These are phyloP conservation scores for Phaedon cochleariae DNA, from an alignment of 2,888 invertebrate genomes.

Conservation along the genomic window DNA sequence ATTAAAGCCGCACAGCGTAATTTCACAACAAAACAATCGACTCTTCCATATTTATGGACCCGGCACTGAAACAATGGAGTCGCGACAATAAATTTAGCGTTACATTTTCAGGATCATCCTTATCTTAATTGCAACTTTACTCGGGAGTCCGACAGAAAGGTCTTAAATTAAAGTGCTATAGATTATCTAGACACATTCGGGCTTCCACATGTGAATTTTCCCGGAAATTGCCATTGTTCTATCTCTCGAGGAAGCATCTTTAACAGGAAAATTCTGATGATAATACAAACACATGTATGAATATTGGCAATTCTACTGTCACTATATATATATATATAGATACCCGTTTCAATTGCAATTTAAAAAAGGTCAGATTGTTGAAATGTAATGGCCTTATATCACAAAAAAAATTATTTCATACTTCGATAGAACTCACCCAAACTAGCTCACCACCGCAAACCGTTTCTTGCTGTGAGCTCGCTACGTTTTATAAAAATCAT, in stretches of 20 bases:
- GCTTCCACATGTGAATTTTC: slow-evolving; percentile 46
- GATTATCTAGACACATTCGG: slow-evolving; percentile 51
- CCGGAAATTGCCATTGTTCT: slow-evolving; percentile 37
- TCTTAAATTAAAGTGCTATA: slow-evolving; percentile 53
- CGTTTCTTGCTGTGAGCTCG: too few relatives aligned
- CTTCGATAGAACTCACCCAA: too few relatives aligned
- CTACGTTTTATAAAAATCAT: too few relatives aligned
- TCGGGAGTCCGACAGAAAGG: slow-evolving; percentile 42
- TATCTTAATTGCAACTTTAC: slow-evolving; percentile 56
- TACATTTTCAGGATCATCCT: slow-evolving; percentile 47
- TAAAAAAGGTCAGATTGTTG: too few relatives aligned
- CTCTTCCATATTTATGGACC: slow-evolving; percentile 16
- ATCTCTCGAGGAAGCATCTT: background rate
- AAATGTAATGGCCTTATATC: too few relatives aligned
- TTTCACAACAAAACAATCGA: slow-evolving; percentile 6
- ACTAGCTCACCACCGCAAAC: too few relatives aligned
- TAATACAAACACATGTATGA: too few relatives aligned
- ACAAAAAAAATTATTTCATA: too few relatives aligned
- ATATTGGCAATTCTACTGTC: too few relatives aligned
- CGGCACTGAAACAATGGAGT: slow-evolving; percentile 42
- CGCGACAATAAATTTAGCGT: slow-evolving; percentile 43
- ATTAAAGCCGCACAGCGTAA: background rate
- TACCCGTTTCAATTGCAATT: too few relatives aligned
- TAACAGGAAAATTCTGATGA: too few relatives aligned
- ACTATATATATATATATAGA: too few relatives aligned